Percentiles rank a stretch among this genome's conserved stretches.
Conservation (phyloP, 1,140 invertebrate species). For the Chelonus insularis region DNA sequence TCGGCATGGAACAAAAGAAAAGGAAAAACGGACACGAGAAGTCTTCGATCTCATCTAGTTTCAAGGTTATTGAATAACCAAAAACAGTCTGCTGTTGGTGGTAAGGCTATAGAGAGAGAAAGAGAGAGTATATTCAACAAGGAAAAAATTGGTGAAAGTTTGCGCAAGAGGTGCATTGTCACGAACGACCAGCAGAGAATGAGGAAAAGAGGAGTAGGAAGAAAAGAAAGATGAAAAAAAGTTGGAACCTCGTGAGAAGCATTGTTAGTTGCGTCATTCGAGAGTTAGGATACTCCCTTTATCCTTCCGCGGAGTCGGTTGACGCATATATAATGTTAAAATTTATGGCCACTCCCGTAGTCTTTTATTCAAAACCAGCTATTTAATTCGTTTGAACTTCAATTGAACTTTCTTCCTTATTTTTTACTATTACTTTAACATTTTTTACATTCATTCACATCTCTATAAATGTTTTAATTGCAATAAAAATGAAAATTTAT, state of each 20-base stretch:
- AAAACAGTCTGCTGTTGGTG: not conserved
- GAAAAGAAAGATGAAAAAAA: constrained; percentile 41
- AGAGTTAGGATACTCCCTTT: constrained; percentile 17
- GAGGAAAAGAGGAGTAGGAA: constrained; percentile 15
- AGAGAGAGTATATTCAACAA: not conserved
- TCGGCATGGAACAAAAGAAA: constrained; percentile 9
- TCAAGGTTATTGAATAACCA: constrained; percentile 14
- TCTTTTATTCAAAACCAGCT: constrained; percentile 36
- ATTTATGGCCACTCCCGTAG: constrained; percentile 46
- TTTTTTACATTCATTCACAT: not conserved
- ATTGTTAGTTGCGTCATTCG: constrained; percentile 55
- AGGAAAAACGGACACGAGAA: constrained; percentile 1
- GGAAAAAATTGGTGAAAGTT: constrained; percentile 44
- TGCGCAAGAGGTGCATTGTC: constrained; percentile 39
- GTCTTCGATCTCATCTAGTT: constrained; percentile 6
- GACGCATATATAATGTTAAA: constrained; percentile 53
- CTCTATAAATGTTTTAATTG: not conserved
- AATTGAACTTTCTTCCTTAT: constrained; percentile 27
- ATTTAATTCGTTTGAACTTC: constrained; percentile 31
- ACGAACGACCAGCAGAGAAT: not conserved
- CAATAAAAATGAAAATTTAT: not conserved
- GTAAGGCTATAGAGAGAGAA: constrained; percentile 2
- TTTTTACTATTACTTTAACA: constrained; percentile 13
- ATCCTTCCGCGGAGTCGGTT: constrained; percentile 16
- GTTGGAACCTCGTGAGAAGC: constrained; percentile 50